A percentile compares a stretch with the other conserved stretches of the same genome.
phyloP scores from a whole-genome alignment of 2,888 invertebrate species.

The Tetramorium bicarinatum region DNA sequence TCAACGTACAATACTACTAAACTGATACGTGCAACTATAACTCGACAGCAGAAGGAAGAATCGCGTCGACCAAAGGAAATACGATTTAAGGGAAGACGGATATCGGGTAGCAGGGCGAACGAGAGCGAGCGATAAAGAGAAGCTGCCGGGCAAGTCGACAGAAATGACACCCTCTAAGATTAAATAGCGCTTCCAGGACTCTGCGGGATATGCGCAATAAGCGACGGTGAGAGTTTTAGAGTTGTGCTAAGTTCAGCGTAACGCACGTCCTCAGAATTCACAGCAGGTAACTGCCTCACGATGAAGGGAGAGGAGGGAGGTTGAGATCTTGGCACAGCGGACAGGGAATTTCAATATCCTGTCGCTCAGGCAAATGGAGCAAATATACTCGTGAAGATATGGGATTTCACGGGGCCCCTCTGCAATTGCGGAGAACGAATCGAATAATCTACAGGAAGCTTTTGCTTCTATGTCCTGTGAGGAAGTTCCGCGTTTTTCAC shows the following conservation, averaged over 20 bases:
- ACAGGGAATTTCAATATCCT: slow-evolving; percentile 41
- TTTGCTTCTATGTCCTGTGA: background rate
- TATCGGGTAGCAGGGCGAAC: background rate
- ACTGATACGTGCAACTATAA: background rate
- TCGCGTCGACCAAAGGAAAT: background rate
- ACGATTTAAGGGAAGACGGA: slow-evolving; percentile 18
- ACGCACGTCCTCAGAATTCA: slow-evolving; percentile 36
- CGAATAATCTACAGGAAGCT: background rate
- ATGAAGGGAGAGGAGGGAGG: background rate
- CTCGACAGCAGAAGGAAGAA: background rate
- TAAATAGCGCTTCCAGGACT: slow-evolving; percentile 3
- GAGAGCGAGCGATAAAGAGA: background rate
- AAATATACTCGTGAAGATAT: slow-evolving; percentile 5
- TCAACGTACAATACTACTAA: background rate
- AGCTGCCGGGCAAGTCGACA: background rate
- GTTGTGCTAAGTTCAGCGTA: slow-evolving; percentile 34
- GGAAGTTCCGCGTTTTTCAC: background rate
- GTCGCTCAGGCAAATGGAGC: slow-evolving; percentile 30
- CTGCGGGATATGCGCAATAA: slow-evolving; percentile 35
- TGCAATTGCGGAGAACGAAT: background rate
- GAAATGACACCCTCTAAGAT: slow-evolving; percentile 30
- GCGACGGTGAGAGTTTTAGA: slow-evolving; percentile 50
- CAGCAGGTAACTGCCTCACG: background rate
- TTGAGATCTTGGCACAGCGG: slow-evolving; percentile 3
- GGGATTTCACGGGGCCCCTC: background rate